These are phyloP conservation scores for Cynodonichthys magdalenae DNA, from an alignment of 2,797 vertebrate genomes.

Conservation along the genomic window DNA sequence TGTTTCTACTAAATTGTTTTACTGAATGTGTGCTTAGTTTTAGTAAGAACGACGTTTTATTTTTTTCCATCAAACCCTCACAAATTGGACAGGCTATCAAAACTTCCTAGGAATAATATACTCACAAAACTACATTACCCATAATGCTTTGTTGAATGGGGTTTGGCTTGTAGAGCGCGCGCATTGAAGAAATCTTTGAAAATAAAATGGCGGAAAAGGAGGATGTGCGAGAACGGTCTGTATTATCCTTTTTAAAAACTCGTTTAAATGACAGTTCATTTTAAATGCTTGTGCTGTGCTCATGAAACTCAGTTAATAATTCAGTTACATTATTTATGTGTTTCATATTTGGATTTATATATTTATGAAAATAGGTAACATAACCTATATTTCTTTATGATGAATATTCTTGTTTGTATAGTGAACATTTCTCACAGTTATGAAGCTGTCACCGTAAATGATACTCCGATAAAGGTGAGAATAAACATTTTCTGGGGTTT, in stretches of 20 bases:
- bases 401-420: too few relatives aligned
- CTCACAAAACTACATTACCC: slow-evolving; percentile 74
- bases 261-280: accelerated
- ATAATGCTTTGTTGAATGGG: slow-evolving; percentile 37
- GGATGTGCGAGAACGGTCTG: slow-evolving; percentile 44
- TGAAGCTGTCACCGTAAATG: slow-evolving; percentile 5
- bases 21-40: too few relatives aligned
- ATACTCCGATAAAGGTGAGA: slow-evolving; percentile 49
- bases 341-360: accelerated
- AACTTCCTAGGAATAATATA: too few relatives aligned
- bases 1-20: too few relatives aligned
- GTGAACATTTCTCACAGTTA: slow-evolving; percentile 39
- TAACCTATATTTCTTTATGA: too few relatives aligned
- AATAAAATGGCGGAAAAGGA: slow-evolving; percentile 81
- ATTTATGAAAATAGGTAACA: too few relatives aligned
- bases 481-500: not conserved
- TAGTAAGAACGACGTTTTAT: too few relatives aligned
- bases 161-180: slow-evolving; percentile 59
- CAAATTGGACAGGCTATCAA: too few relatives aligned
- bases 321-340: not conserved
- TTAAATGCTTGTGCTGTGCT: accelerated
- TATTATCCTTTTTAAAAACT: slow-evolving; percentile 7
- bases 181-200: slow-evolving; percentile 61
- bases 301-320: not conserved
- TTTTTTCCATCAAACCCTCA: too few relatives aligned